Evolutionary conservation across 2,888 invertebrate species (phyloP).

Genomic region (Melanargia galathea): DNA sequence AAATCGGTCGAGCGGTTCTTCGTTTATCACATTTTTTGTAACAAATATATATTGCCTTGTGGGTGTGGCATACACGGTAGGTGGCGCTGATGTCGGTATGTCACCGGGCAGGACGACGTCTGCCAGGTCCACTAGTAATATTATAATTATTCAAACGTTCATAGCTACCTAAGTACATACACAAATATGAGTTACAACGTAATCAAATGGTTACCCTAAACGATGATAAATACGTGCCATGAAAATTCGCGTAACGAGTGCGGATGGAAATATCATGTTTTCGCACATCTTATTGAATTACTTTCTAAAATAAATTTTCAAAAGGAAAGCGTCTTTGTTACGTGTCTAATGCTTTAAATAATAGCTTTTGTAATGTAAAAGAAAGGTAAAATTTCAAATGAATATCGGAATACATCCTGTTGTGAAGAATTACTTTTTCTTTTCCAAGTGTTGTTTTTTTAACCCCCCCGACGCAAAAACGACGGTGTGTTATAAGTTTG

Average conservation of each 20-base stretch:
- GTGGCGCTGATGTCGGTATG: too few species aligned
- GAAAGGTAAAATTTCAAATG: neutral
- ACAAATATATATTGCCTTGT: too few species aligned
- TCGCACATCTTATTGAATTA: conserved; percentile 8
- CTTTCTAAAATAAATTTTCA: conserved; percentile 9
- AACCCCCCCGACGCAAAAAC: too few species aligned
- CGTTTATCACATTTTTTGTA: too few species aligned
- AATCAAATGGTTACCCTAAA: conserved; percentile 19
- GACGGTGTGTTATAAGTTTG: too few species aligned
- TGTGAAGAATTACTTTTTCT: neutral
- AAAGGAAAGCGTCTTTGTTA: conserved; percentile 9
- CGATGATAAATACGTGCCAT: conserved; percentile 25
- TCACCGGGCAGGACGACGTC: too few species aligned
- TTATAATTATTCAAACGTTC: too few species aligned
- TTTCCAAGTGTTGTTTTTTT: too few species aligned
- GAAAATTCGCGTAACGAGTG: conserved; percentile 19
- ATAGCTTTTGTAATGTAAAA: neutral
- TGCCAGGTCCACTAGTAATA: too few species aligned
- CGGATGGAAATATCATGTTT: conserved; percentile 18
- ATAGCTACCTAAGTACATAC: too few species aligned
- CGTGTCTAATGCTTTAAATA: neutral
- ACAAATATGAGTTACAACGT: neutral
- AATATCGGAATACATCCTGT: neutral
- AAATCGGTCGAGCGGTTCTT: too few species aligned
- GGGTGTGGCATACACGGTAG: too few species aligned